Evolutionary conservation across 2,113 vertebrate species (phyloP), one percentile per base, ranked within the genome.

Genomic region (Beaufortia kweichowensis): DNA sequence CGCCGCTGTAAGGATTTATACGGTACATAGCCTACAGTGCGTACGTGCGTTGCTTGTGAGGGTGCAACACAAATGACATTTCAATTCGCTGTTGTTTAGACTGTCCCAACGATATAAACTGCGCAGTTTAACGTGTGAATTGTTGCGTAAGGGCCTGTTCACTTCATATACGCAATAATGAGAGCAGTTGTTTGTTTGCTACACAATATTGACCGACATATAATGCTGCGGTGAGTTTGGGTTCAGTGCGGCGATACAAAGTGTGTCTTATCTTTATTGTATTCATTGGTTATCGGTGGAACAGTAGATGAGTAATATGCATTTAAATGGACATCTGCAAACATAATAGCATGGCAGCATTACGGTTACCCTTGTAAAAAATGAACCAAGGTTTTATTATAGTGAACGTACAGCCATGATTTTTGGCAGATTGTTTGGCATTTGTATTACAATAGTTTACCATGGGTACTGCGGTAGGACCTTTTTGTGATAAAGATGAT

Each of bases 101-200:
- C 23, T 31, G 21, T 24, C 31, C 9, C 23, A 12, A 55, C n/a
- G 3, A n/a, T 24, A 11, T 17, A 6, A 15, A 70, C 29, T 1
- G 29, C 31, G 23, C 1, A 53, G 11, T 17, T 14, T 7, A 57
- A 23, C 1, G 14, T 39, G 4, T n/a, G 56, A 12, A 19, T 15
- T 59, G 11, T 31, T 60, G 55, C 23, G n/a, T 26, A n/a, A 31
- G n/a, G 70, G 70, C 70, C 70, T 74, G 14, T 26, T 61, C 24
- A 17, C 15, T 9, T 46, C 53, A 39, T 8, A 2, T 57, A 41
- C 53, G 70, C 70, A 59, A 53, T 11, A 50, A 1, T 19, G 46
- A 1, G 17, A 50, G 4, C 15, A n/a, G 11, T 43, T 14, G 41
- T n/a, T n/a, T 50, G 48, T 50, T n/a, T 50, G 48, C 1, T 53